A percentile compares a stretch with the other conserved stretches of the same genome.
Evolutionary conservation across 53 echinoderm and acorn worm genomes (phyloP).

Genomic region (Arbacia lixula): DNA sequence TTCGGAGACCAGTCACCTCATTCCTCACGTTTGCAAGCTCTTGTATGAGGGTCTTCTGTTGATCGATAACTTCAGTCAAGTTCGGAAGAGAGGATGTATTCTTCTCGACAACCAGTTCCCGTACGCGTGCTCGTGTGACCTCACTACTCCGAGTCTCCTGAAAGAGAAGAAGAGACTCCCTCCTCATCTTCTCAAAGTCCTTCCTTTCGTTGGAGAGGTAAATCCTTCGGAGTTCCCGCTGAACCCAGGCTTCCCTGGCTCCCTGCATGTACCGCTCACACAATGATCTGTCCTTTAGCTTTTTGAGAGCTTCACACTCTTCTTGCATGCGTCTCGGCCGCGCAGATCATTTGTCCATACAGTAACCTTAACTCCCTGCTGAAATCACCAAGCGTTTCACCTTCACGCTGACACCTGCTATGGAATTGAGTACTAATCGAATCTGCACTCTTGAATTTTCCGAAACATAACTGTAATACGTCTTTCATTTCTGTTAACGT

Average conservation of each 20-base stretch:
- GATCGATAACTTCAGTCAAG: background rate
- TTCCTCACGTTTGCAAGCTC: background rate
- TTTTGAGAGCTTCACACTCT: background rate
- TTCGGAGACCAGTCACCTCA: background rate
- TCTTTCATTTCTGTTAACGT: too few relatives aligned
- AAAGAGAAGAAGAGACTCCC: conserved; percentile 54
- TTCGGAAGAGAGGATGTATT: background rate
- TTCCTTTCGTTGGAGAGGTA: background rate
- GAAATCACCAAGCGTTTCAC: too few relatives aligned
- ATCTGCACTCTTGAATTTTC: too few relatives aligned
- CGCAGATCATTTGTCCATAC: too few relatives aligned
- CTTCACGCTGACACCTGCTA: too few relatives aligned
- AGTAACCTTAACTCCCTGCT: too few relatives aligned
- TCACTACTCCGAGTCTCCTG: conserved; percentile 20
- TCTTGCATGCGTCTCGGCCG: too few relatives aligned
- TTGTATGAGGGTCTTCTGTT: background rate
- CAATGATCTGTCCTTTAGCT: background rate
- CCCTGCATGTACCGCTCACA: conserved; percentile 55
- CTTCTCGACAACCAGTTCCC: background rate
- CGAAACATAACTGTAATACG: too few relatives aligned
- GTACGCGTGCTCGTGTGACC: background rate
- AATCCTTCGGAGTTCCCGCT: conserved; percentile 56
- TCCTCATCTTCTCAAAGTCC: conserved; percentile 30
- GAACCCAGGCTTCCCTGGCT: conserved; percentile 56
- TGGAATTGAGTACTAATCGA: too few relatives aligned